Conservation (phyloP, 1,140 invertebrate species). For the Mylabris phalerata region DNA sequence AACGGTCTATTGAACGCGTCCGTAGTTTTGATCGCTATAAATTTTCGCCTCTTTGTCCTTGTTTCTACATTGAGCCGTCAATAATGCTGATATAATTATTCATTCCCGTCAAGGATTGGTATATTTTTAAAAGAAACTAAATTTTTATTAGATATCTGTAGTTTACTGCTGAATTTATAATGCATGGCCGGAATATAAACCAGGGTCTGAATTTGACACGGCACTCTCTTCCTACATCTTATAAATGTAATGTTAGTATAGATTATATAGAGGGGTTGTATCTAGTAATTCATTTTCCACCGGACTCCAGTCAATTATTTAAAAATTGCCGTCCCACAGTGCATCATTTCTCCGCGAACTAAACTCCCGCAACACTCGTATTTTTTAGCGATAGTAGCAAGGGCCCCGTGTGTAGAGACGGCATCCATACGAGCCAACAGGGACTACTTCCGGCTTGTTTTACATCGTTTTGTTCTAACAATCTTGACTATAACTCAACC, state of each 20-base stretch:
- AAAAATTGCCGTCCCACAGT: slow-evolving; percentile 44
- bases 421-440: slow-evolving; percentile 31
- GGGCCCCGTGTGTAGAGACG: neutral
- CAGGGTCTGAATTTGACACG: slow-evolving; percentile 31
- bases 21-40: slow-evolving; percentile 6
- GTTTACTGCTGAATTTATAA: slow-evolving; percentile 18
- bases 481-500: slow-evolving; percentile 41
- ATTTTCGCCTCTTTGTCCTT: slow-evolving; percentile 6
- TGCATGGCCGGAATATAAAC: slow-evolving; percentile 22
- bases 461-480: slow-evolving; percentile 47
- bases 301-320: slow-evolving; percentile 47
- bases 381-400: slow-evolving; percentile 34
- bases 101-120: too few relatives aligned
- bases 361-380: slow-evolving; percentile 41
- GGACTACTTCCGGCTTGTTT: slow-evolving; percentile 43
- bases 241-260: slow-evolving; percentile 34
- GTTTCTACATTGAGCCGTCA: too few relatives aligned
- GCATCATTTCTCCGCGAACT: slow-evolving; percentile 40
- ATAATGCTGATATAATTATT: too few relatives aligned
- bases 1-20: slow-evolving; percentile 7
- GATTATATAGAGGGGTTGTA: slow-evolving; percentile 33
- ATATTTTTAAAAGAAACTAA: too few relatives aligned
- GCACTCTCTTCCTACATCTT: slow-evolving; percentile 31
- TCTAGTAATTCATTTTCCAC: slow-evolving; percentile 46
- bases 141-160: neutral